Evolutionary conservation across 2,888 invertebrate genomes (phyloP).

Genomic region (Eulithis testata): DNA sequence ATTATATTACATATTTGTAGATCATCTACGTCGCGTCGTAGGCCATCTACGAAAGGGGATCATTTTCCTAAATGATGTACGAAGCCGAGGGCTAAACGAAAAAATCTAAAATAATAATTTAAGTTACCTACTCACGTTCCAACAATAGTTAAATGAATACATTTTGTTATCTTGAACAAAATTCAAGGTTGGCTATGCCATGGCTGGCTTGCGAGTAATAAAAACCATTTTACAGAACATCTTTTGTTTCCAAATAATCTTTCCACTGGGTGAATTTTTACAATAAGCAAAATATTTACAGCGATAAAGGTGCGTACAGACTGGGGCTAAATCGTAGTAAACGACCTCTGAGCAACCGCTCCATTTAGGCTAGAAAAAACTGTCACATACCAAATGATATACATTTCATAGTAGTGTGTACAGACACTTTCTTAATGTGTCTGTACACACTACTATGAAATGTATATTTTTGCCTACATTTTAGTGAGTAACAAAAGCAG

Average conservation of each 20-base stretch:
- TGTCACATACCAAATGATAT: no score
- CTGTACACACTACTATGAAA: slow-evolving; percentile 50
- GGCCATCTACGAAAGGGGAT: not conserved
- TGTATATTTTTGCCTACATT: slow-evolving; percentile 42
- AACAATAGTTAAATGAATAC: no score
- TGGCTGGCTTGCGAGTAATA: slow-evolving; percentile 54
- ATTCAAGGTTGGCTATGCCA: slow-evolving; percentile 29
- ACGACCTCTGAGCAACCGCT: no score
- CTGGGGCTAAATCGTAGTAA: not conserved
- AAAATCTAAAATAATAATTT: not conserved
- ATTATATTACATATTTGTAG: no score
- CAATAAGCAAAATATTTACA: slow-evolving; percentile 70
- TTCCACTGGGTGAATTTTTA: slow-evolving; percentile 66
- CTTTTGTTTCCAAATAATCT: slow-evolving; percentile 71
- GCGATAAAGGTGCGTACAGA: slow-evolving; percentile 33
- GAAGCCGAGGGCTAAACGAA: not conserved
- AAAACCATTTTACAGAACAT: slow-evolving; percentile 65
- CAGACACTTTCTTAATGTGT: not conserved
- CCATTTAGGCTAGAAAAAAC: no score
- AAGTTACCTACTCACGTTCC: no score
- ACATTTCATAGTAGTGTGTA: no score
- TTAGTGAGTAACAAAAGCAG: slow-evolving; percentile 20
- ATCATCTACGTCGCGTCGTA: not conserved
- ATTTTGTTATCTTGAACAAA: slow-evolving; percentile 19
- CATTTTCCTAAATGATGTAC: not conserved